Base-by-base conservation (phyloP, 35 echinoderm and acorn worm genomes). In the Patiria miniata region DNA sequence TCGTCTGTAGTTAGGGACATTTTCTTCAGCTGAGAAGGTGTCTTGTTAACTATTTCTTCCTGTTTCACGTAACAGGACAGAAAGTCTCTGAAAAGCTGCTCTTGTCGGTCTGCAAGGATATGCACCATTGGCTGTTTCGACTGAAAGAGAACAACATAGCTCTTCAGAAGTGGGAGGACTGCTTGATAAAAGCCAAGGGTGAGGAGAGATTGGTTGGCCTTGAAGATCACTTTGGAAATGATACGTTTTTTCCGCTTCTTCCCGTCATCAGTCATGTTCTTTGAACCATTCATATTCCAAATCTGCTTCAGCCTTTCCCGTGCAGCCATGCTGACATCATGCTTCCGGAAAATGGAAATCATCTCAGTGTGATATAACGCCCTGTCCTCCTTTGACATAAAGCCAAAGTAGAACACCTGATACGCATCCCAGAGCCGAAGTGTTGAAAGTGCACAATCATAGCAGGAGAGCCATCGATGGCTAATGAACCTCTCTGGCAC, bases 381-480 rank as follows among this genome's bases (percentile, higher is more conserved):
- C 32, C 38, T 82, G 42, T 82, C 80, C 30, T 82, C 42, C 22
- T 36, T 42, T 30, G 26, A 23, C 80, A 82, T 51, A 23, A 82
- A 82, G 16, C 80, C 80, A 82, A 2, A 82, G 47, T 82, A 82
- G n/a, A 82, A 82, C 0, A 82, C 80, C 18, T 51, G 39, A 16
- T 51, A 82, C 0, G 80, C 80, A 82, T 42, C 39, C 39, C 39
- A 82, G 6, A 82, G 39, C 7, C 47, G 80, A 8, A 82, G 28
- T 22, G 80, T 52, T 42, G 19, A 42, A 52, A 82, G 2, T 82
- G 80, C 1, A 52, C 47, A 82, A 52, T 42, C 39, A 22, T 51
- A 52, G 39, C 39, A 42, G 0, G 80, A 82, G 16, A 82, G 51
- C 80, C 80, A 82, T 9, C 80, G 6, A 52, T 82, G 44, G 42